Percentiles rank a stretch among this genome's conserved stretches.
These are phyloP conservation scores for Amaurobius ferox DNA, from an alignment of 2,888 invertebrate species.

Conservation along the genomic window DNA sequence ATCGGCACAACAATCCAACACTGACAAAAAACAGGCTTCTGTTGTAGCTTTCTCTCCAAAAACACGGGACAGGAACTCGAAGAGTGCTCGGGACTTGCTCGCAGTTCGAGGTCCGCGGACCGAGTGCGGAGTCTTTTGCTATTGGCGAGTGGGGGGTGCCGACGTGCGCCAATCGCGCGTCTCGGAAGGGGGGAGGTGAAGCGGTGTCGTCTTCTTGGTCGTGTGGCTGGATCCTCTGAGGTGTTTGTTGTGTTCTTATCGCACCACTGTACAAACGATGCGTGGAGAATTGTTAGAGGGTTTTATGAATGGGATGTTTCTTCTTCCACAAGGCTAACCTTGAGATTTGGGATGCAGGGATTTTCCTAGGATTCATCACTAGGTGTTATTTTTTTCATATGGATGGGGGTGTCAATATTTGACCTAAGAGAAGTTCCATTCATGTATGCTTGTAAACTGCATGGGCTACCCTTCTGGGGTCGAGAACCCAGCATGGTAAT, in stretches of 20 bases:
- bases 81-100: not conserved
- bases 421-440: no score
- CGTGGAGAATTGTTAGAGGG: not conserved
- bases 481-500: no score
- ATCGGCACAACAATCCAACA: not conserved
- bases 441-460: no score
- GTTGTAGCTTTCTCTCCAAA: not conserved
- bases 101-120: conserved; percentile 7
- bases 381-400: no score
- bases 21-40: not conserved
- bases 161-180: conserved; percentile 68
- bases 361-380: no score
- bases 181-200: conserved; percentile 45
- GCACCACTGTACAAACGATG: not conserved
- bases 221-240: not conserved
- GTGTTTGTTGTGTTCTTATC: conserved; percentile 3
- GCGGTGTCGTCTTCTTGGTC: conserved; percentile 24
- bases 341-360: not conserved
- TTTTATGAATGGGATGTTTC: not conserved
- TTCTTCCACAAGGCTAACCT: not conserved
- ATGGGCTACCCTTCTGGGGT: no score
- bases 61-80: not conserved
- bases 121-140: not conserved
- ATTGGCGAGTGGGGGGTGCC: not conserved
- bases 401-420: no score